phyloP scores from a whole-genome alignment of 1,140 invertebrate genomes.

The Ostrea denselamellosa region DNA sequence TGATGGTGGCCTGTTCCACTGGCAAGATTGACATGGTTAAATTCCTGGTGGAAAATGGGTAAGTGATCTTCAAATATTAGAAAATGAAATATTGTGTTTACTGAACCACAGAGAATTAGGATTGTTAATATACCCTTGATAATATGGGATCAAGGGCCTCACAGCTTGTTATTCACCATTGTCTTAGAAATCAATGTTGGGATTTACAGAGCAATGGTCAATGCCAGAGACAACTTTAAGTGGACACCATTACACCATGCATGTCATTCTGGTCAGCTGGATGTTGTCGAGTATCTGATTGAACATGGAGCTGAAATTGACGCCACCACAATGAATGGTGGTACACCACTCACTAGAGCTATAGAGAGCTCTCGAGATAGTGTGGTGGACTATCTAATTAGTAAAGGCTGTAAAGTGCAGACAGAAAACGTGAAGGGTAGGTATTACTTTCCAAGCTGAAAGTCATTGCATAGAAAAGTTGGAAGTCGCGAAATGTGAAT shows the following conservation, averaged over 20 bases:
- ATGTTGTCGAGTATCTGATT: slow-evolving; percentile 76
- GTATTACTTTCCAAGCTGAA: background rate
- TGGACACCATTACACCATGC: slow-evolving; percentile 80
- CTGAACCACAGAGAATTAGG: background rate
- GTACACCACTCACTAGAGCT: slow-evolving; percentile 78
- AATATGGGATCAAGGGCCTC: background rate
- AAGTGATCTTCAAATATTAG: slow-evolving; percentile 45
- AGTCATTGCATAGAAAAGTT: too few relatives aligned
- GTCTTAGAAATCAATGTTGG: background rate
- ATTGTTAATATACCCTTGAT: background rate
- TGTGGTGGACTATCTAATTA: slow-evolving; percentile 76
- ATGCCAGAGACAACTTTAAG: slow-evolving; percentile 79
- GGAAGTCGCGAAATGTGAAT: too few relatives aligned
- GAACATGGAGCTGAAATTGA: slow-evolving; percentile 77
- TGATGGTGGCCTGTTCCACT: slow-evolving; percentile 76
- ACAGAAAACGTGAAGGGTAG: slow-evolving; percentile 78
- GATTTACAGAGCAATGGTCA: slow-evolving; percentile 74
- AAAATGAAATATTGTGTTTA: background rate
- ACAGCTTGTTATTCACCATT: background rate
- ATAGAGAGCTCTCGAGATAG: slow-evolving; percentile 77
- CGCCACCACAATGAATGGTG: slow-evolving; percentile 76
- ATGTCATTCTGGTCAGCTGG: slow-evolving; percentile 77
- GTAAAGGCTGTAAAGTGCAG: slow-evolving; percentile 76
- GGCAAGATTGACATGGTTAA: slow-evolving; percentile 76
- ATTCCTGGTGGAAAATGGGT: slow-evolving; percentile 78